Conservation (phyloP, 92 coral and sea anemone genomes). For the Chrysogorgia sp. region DNA sequence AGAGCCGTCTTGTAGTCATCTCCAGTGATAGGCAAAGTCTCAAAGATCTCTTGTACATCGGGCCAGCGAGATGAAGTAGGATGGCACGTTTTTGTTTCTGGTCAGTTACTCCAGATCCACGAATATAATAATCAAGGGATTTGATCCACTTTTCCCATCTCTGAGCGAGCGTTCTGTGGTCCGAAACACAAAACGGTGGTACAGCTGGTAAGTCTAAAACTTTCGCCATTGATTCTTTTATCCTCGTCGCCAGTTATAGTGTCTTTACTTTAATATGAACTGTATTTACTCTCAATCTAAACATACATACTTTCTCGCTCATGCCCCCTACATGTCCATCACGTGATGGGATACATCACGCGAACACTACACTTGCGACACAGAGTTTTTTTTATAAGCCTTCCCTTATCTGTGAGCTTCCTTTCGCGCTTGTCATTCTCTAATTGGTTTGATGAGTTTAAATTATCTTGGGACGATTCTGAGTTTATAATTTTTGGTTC, state of each 20-base stretch:
- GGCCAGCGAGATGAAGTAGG: slow-evolving; percentile 51
- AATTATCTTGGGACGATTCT: no score
- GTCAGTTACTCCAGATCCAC: slow-evolving; percentile 45
- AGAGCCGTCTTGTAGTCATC: slow-evolving; percentile 50
- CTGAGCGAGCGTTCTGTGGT: slow-evolving; percentile 42
- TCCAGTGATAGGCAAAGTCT: slow-evolving; percentile 54
- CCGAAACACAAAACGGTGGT: slow-evolving; percentile 32
- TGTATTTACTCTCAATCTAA: no score
- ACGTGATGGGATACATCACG: no score
- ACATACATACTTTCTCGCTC: no score
- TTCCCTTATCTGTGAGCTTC: no score
- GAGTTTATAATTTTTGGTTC: no score
- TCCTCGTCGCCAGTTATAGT: slow-evolving; percentile 29
- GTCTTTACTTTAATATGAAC: background rate
- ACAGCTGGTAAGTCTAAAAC: slow-evolving; percentile 39
- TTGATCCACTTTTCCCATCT: slow-evolving; percentile 51
- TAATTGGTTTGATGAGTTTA: no score
- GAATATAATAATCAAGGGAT: slow-evolving; percentile 44
- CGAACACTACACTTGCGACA: no score
- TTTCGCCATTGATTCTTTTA: slow-evolving; percentile 17
- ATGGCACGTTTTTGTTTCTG: slow-evolving; percentile 49
- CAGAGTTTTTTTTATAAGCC: no score
- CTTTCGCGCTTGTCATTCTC: no score
- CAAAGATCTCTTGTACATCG: slow-evolving; percentile 52
- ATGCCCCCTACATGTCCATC: no score